Evolutionary conservation across 2,888 invertebrate species (phyloP), one percentile per base, ranked within the genome.

Genomic region (Philereme vetulata): DNA sequence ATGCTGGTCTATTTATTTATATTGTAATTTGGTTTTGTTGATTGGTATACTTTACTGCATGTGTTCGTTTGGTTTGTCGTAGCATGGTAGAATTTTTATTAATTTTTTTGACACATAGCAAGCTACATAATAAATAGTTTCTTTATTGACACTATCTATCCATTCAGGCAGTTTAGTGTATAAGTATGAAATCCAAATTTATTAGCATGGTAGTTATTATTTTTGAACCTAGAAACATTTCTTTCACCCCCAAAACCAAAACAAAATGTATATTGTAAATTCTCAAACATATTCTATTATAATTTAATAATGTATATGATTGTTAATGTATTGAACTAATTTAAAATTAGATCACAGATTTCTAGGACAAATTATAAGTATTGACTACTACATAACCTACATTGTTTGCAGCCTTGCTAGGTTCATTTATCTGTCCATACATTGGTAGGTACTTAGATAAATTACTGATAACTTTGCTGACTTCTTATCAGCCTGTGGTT

Each of bases 401-500:
- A 60, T 64, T 58, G 58, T 64, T 62, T 64, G n/a, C n/a, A n/a
- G n/a, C n/a, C n/a, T n/a, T n/a, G 62, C 58, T 64, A 58, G 58
- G 60, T 66, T 64, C 45, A 61, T 64, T 64, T 51, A 35, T 46
- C 34, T 56, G 56, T 45, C 45, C 42, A 51, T 44, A 60, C 35
- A 49, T 61, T 51, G 56, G 51, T 51, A 60, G 54, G 52, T 59
- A 61, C 60, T 48, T 58, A 55, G 65, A 55, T 60, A 68, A 65
- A 60, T 56, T 8, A 56, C 65, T 65, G 69, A 69, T 69, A 69
- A 69, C 65, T 65, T 46, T 43, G 45, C 58, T 64, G 62, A 62
- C 67, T 64, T 59, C 54, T 68, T 67, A 69, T 69, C 69, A 65
- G 65, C 56, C 21, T 55, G 65, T 56, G 67, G 65, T 43, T 62